Base-by-base conservation (phyloP, 2,888 invertebrate species). In the Apamea crenata region DNA sequence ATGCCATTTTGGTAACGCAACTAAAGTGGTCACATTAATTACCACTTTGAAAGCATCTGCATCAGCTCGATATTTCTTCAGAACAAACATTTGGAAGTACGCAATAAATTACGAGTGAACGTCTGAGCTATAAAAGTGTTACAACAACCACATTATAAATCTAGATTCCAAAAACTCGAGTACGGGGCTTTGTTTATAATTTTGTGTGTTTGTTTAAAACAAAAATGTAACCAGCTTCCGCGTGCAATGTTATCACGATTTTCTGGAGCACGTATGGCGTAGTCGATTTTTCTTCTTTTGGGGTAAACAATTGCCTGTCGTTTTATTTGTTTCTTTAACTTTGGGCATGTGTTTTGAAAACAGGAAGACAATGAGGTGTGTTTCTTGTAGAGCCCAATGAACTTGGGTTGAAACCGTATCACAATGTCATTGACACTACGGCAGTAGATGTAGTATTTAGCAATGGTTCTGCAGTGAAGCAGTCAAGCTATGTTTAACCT, bases 101-200 rank as follows among this genome's bases (percentile, higher is more conserved):
- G 75, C 77, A 74, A 87, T 86, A 80, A 85, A 78, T 82, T 71
- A 74, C 56, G 14, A 70, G n/a, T 67, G 44, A 76, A 70, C 65
- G 81, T 83, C 69, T 83, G 78, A 71, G 74, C 80, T 75, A 66
- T 44, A 65, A 83, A 87, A 85, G 63, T 83, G 84, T 85, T 81
- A 87, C 78, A 76, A 86, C 67, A 82, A 80, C 77, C 79, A 85
- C 77, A 80, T 71, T 85, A 74, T 53, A 78, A 77, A 80, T 70
- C 75, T 82, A 87, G 88, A 78, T 81, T 77, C 66, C 32, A 40
- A 74, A 88, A 78, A 80, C 59, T 82, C 72, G 74, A 83, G 32
- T 86, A 74, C 40, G 63, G 29, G 56, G 69, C 29, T 84, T 75
- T 84, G 77, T 87, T 72, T 73, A 75, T 73, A 40, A 50, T 76